A percentile compares a stretch with the other conserved stretches of the same genome.
phyloP scores from a whole-genome alignment of 1,140 invertebrate species.

The Neotoxoptera formosana region DNA sequence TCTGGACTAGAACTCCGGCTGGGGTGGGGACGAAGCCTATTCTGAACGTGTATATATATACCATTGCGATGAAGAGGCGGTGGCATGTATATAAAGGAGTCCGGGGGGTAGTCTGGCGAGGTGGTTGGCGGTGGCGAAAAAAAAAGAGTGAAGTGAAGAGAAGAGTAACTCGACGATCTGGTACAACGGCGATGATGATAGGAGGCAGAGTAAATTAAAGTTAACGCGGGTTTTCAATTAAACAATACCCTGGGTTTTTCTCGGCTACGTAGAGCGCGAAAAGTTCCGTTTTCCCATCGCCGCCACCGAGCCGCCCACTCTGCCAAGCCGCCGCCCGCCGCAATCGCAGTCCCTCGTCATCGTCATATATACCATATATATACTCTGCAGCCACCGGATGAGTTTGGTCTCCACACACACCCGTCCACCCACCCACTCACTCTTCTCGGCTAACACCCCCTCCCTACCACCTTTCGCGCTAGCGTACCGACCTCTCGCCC shows the following conservation, averaged over 20 bases:
- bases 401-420: not conserved
- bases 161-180: not conserved
- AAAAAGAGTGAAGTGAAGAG: slow-evolving; percentile 6
- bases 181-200: not conserved
- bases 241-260: slow-evolving; percentile 47
- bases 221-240: slow-evolving; percentile 57
- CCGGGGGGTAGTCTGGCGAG: not conserved
- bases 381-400: slow-evolving; percentile 4
- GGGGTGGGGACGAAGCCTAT: not conserved
- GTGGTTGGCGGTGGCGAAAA: not conserved
- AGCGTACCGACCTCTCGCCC: not conserved
- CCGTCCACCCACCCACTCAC: not conserved
- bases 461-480: not conserved
- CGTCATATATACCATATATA: not conserved
- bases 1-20: not conserved
- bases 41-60: not conserved
- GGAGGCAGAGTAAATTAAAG: slow-evolving; percentile 54
- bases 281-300: slow-evolving; percentile 42
- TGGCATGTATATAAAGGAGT: not conserved
- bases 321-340: not conserved
- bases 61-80: not conserved
- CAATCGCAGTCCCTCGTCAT: not conserved
- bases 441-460: not conserved
- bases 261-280: slow-evolving; percentile 46
- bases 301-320: not conserved